Percentiles rank a stretch among this genome's conserved stretches.
phyloP scores from a whole-genome alignment of 2,797 vertebrate species.

The Taenioides sp. region DNA sequence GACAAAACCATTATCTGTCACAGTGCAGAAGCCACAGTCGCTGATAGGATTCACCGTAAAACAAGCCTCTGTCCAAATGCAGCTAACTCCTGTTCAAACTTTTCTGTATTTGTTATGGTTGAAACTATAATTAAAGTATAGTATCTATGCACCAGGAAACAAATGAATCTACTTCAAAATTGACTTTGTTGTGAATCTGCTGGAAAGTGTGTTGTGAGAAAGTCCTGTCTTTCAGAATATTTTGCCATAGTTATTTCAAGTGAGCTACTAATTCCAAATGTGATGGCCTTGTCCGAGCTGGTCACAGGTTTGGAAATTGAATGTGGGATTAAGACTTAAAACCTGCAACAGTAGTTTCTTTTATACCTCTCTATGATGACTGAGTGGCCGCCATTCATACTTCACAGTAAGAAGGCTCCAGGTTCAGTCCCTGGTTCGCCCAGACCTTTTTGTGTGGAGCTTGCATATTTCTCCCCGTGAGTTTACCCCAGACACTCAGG shows the following conservation, averaged over 20 bases:
- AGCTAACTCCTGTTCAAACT: conserved; percentile 19
- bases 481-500: no score
- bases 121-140: background rate
- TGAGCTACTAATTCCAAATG: no score
- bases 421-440: no score
- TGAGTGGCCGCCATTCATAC: no score
- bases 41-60: conserved; percentile 54
- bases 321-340: no score
- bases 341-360: no score
- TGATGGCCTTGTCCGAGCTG: no score
- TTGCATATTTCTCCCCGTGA: no score
- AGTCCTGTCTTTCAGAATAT: background rate
- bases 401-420: no score
- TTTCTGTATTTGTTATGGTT: conserved; percentile 22
- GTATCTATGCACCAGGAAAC: background rate
- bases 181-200: background rate
- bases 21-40: conserved; percentile 62
- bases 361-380: no score
- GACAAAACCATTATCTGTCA: conserved; percentile 72
- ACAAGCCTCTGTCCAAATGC: conserved; percentile 52
- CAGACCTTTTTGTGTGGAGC: no score
- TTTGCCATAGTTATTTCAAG: background rate
- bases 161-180: background rate
- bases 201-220: background rate
- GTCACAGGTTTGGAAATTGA: no score